These are phyloP conservation scores for Pelvicachromis taeniatus DNA, from an alignment of 2,113 vertebrate genomes.

Conservation along the genomic window DNA sequence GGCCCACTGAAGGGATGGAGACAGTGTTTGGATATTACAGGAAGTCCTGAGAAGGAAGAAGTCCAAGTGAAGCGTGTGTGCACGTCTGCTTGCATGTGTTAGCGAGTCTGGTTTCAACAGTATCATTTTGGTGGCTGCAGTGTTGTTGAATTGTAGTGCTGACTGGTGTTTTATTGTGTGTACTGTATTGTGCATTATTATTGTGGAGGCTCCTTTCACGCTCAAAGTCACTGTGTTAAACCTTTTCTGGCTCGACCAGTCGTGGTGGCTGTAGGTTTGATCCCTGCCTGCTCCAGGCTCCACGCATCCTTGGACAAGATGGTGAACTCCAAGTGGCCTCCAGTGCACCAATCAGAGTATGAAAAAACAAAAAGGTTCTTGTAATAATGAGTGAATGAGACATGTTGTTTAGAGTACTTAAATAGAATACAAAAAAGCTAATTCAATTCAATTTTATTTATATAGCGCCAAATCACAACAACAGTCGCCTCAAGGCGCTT, in stretches of 20 bases:
- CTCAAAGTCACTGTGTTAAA: not conserved
- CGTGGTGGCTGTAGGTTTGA: not conserved
- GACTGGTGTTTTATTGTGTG: not conserved
- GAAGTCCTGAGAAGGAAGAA: not conserved
- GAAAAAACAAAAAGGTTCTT: too few species aligned
- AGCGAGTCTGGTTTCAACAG: not conserved
- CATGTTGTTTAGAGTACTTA: not conserved
- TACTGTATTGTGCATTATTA: too few species aligned
- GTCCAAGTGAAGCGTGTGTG: not conserved
- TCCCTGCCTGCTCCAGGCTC: not conserved
- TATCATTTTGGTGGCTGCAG: not conserved
- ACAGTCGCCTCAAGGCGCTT: too few species aligned
- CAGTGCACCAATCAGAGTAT: not conserved
- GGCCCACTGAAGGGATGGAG: not conserved
- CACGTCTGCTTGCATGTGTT: not conserved
- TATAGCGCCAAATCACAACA: too few species aligned
- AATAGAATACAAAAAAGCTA: not conserved
- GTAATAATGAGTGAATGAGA: not conserved
- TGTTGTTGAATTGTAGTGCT: not conserved
- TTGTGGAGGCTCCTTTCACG: not conserved
- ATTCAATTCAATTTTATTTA: too few species aligned
- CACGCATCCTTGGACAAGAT: not conserved
- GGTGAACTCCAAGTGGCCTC: not conserved
- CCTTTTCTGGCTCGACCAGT: not conserved
- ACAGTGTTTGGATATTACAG: not conserved